Percentiles rank a stretch among this genome's conserved stretches.
Conservation (phyloP, 1,140 invertebrate species). For the Eupeodes corollae region DNA sequence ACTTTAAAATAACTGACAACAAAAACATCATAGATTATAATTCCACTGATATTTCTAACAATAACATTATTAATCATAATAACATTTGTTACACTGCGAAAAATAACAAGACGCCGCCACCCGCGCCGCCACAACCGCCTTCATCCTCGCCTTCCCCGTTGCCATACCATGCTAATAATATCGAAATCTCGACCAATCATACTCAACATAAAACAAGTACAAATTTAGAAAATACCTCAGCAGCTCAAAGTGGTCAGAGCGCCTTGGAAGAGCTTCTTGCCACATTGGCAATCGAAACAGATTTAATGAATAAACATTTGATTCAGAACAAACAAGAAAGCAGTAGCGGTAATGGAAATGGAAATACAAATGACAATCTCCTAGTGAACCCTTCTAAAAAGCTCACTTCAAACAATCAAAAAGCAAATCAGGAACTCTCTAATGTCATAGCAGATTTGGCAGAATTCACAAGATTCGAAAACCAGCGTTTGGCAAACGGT, state of each 20-base stretch:
- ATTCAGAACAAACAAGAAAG: not conserved
- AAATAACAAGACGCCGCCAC: not conserved
- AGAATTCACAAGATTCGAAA: not conserved
- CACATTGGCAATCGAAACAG: constrained; percentile 2
- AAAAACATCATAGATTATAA: not conserved
- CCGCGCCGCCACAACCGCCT: too few relatives aligned
- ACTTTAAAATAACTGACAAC: not conserved
- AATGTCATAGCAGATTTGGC: constrained; percentile 3
- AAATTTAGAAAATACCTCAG: constrained; percentile 1
- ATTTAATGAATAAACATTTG: constrained; percentile 2
- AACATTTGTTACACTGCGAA: not conserved
- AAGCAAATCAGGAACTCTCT: not conserved
- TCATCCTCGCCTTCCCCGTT: too few relatives aligned
- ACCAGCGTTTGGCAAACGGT: not conserved
- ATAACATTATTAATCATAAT: not conserved
- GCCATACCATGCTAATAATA: not conserved
- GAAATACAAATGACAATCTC: not conserved
- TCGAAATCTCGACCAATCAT: not conserved
- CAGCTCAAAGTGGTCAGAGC: not conserved
- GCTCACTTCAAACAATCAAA: too few relatives aligned
- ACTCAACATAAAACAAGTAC: not conserved
- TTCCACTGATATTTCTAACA: not conserved
- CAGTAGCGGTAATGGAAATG: not conserved
- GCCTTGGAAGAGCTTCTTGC: constrained; percentile 1
- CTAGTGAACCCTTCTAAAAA: not conserved